These are phyloP conservation scores for Girardinus metallicus DNA, from an alignment of 2,797 vertebrate genomes.

Conservation along the genomic window DNA sequence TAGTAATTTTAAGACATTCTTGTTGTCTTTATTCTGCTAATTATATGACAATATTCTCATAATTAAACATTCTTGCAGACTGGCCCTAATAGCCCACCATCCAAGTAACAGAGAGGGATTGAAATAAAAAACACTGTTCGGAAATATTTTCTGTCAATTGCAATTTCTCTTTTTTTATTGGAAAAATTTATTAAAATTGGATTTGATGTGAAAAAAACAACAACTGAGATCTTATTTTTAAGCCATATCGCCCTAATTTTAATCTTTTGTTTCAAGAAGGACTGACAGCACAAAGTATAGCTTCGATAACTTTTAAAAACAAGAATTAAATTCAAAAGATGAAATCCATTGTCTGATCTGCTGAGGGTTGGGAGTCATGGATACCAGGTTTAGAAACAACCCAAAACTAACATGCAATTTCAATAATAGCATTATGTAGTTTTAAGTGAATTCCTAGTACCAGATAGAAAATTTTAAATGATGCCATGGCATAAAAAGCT, in stretches of 20 bases:
- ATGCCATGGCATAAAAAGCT: not conserved
- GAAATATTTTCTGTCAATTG: no score
- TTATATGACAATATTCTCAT: no score
- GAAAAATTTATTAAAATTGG: no score
- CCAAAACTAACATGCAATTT: not conserved
- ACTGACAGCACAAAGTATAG: not conserved
- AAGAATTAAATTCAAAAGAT: not conserved
- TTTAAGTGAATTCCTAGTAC: not conserved
- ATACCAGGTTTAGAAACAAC: not conserved
- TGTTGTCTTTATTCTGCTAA: no score
- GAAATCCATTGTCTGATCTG: not conserved
- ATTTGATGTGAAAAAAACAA: no score
- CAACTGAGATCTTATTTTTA: no score
- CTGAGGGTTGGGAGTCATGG: not conserved
- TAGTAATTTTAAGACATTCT: no score
- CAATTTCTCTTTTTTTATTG: no score
- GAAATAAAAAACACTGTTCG: no score
- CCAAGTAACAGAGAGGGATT: no score
- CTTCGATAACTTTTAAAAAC: not conserved
- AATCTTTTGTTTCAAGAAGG: not conserved
- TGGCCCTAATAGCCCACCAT: no score
- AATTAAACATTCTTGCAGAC: no score
- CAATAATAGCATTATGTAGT: not conserved
- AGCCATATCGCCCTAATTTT: not conserved
- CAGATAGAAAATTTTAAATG: not conserved